Base-by-base conservation (phyloP, 1,140 invertebrate genomes). In the Laupala kohalensis region DNA sequence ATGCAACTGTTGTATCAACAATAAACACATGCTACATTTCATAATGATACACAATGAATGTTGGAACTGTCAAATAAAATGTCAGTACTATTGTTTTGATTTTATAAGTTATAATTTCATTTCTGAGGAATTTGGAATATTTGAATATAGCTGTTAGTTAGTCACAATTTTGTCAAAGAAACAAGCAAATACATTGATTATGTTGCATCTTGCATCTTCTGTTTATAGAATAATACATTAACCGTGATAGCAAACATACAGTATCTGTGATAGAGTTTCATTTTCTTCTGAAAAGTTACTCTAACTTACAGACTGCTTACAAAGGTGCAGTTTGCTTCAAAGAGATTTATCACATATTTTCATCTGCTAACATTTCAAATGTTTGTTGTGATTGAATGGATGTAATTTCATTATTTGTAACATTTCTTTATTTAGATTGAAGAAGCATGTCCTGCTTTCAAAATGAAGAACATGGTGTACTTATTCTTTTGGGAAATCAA, bases 321-420 rank as follows among this genome's bases (percentile, higher is more conserved):
- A 76, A 75, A 74, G 75, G 76, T 77, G 76, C 76, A 77, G 76
- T 77, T 77, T 77, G 75, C 76, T 77, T 76, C 76, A 74, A 70
- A 75, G 75, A 75, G 70, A 67, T 75, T 64, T 71, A 29, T 71
- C 24, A 30, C 70, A 29, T 68, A 29, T 15, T 23, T 68, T 4
- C 23, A 4, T 68, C 23, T 37, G 23, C 24, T 71, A 27, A 66
- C 24, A 66, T 15, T 66, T 19, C 26, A 53, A n/a, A 28, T 66
- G 70, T 68, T 0, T 68, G 67, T 68, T 26, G 25, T 66, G 65
- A 27, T 23, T 37, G 28, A 12, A 68, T 68, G 28, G 29, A 29
- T 29, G 27, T n/a, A 68, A 29, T 27, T 29, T n/a, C 66, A 25
- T 67, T 25, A 67, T 67, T 26, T 53, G 37, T 23, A 68, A 68